These are phyloP conservation scores for Drosophila sordidapex DNA, from an alignment of 2,888 invertebrate species.

Conservation along the genomic window DNA sequence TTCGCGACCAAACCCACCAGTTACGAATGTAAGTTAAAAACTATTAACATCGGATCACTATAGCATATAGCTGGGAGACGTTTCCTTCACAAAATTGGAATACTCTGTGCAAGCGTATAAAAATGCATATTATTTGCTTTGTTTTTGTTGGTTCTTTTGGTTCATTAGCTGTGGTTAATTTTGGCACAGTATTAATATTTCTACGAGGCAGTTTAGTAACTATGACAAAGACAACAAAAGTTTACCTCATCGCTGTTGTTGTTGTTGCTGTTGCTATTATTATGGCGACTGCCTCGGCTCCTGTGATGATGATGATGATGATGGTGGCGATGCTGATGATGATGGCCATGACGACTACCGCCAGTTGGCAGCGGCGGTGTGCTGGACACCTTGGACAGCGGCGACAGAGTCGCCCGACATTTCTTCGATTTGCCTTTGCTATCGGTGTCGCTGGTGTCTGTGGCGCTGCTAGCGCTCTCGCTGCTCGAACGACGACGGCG, in stretches of 20 bases:
- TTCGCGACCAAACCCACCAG: background rate
- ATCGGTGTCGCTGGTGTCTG: conserved; percentile 20
- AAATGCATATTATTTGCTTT: background rate
- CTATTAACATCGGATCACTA: background rate
- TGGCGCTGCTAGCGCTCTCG: conserved; percentile 39
- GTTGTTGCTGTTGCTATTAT: conserved; percentile 26
- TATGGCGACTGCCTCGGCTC: conserved; percentile 42
- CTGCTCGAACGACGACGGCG: conserved; percentile 52
- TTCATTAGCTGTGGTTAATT: conserved; percentile 3
- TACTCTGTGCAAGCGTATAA: background rate
- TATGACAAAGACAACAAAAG: conserved; percentile 35
- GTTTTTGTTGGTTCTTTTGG: background rate
- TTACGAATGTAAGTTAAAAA: background rate
- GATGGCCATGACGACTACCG: conserved; percentile 31
- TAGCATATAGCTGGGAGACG: background rate
- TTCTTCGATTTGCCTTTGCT: conserved; percentile 39
- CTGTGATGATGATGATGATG: conserved; percentile 46
- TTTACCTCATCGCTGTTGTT: conserved; percentile 55
- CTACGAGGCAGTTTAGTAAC: conserved; percentile 16
- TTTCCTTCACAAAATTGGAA: background rate
- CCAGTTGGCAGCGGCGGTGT: conserved; percentile 26
- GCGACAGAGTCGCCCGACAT: conserved; percentile 21
- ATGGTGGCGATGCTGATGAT: conserved; percentile 34
- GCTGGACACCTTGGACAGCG: conserved; percentile 19
- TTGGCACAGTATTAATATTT: conserved; percentile 28